Conservation (phyloP, 2,797 vertebrate species). For the Xenops minutus region DNA sequence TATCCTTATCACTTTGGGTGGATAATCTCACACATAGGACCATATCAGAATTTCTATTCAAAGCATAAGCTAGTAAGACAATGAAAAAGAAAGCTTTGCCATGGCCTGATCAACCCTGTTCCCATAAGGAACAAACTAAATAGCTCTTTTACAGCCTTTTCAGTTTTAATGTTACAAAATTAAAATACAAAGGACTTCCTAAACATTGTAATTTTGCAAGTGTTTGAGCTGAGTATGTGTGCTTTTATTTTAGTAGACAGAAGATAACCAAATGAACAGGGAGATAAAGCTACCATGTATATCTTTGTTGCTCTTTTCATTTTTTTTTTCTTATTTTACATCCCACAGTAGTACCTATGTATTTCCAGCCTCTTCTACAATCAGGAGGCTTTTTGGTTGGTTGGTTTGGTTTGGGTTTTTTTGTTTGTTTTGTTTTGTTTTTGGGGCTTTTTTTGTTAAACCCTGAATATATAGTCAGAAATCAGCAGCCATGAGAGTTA, state of each 20-base stretch:
- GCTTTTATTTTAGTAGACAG: neutral
- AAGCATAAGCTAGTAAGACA: neutral
- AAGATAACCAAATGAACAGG: neutral
- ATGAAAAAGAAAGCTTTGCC: neutral
- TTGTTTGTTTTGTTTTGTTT: no score
- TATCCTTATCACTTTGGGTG: neutral
- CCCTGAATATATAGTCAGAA: neutral
- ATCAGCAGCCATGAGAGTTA: neutral
- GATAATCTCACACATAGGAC: neutral
- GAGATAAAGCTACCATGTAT: neutral
- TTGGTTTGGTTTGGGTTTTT: neutral
- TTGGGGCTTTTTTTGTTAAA: neutral
- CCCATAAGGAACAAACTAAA: neutral
- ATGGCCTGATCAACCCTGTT: neutral
- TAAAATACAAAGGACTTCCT: neutral
- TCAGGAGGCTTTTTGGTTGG: neutral
- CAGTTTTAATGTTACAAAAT: neutral
- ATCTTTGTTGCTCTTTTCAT: neutral
- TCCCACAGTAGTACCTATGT: neutral
- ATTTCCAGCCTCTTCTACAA: neutral
- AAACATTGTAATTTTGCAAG: neutral
- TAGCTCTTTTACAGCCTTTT: neutral
- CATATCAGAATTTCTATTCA: neutral
- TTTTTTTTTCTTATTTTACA: neutral
- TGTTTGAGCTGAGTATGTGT: neutral